Evolutionary conservation across 2,888 invertebrate genomes (phyloP).

Genomic region (Agrilus biguttatus): DNA sequence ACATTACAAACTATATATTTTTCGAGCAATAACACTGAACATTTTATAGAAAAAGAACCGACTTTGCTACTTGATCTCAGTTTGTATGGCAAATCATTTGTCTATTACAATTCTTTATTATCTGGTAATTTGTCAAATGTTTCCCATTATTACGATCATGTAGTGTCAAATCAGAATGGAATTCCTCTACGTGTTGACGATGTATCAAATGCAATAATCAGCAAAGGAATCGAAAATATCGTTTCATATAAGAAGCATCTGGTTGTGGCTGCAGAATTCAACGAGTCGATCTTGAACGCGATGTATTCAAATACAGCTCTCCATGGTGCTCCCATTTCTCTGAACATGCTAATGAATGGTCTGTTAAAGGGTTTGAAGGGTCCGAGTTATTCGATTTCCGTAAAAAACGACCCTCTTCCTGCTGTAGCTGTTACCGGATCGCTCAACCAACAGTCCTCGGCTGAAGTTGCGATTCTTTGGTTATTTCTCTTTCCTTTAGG

Average conservation of each 20-base stretch:
- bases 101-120: constrained; percentile 18
- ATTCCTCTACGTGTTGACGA: constrained; percentile 9
- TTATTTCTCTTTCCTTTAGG: constrained; percentile 26
- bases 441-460: constrained; percentile 14
- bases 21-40: constrained; percentile 13
- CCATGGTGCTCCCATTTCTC: constrained; percentile 37
- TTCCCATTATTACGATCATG: constrained; percentile 12
- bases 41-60: constrained; percentile 13
- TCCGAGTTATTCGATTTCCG: constrained; percentile 22
- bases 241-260: constrained; percentile 32
- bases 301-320: constrained; percentile 34
- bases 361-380: constrained; percentile 26
- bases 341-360: constrained; percentile 36
- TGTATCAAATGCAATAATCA: constrained; percentile 26
- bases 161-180: constrained; percentile 13
- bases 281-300: constrained; percentile 17
- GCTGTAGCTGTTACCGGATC: constrained; percentile 7
- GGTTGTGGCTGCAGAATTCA: constrained; percentile 35
- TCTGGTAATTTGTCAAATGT: constrained; percentile 6
- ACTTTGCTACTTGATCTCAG: constrained; percentile 23
- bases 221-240: constrained; percentile 26
- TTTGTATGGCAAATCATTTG: constrained; percentile 18
- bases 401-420: constrained; percentile 24
- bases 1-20: constrained; percentile 22
- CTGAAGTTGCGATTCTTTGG: constrained; percentile 22